These are phyloP conservation scores for Cephus pulcher DNA, from an alignment of 2,888 invertebrate species.

Conservation along the genomic window DNA sequence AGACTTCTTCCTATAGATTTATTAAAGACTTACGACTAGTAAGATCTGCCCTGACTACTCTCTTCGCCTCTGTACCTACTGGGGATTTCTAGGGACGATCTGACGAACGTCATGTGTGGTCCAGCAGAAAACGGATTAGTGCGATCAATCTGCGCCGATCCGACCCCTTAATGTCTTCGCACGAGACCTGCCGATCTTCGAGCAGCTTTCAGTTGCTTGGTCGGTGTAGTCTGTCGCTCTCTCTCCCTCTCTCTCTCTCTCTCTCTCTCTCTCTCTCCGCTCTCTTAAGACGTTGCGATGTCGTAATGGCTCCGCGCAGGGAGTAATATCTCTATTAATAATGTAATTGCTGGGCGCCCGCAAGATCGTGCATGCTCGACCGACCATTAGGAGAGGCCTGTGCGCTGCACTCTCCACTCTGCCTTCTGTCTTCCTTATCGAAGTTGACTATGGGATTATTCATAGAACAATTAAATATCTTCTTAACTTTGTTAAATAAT, in stretches of 20 bases:
- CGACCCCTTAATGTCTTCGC: constrained; percentile 28
- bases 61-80: not conserved
- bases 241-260: constrained; percentile 14
- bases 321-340: constrained; percentile 63
- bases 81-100: not conserved
- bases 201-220: not conserved
- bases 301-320: constrained; percentile 50
- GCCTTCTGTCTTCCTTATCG: not conserved
- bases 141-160: constrained; percentile 47
- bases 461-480: constrained; percentile 9
- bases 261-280: constrained; percentile 18
- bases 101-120: constrained; percentile 41
- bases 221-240: not conserved
- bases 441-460: not conserved
- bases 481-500: constrained; percentile 12
- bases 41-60: not conserved
- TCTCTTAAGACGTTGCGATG: constrained; percentile 48
- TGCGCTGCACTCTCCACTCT: constrained; percentile 12
- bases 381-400: constrained; percentile 44
- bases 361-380: constrained; percentile 46
- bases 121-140: constrained; percentile 51
- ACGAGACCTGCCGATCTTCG: constrained; percentile 19
- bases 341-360: constrained; percentile 58
- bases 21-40: not conserved
- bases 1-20: not conserved